Evolutionary conservation across 2,797 vertebrate species (phyloP), one percentile per base, ranked within the genome.

Genomic region (Pipistrellus pipistrellus): DNA sequence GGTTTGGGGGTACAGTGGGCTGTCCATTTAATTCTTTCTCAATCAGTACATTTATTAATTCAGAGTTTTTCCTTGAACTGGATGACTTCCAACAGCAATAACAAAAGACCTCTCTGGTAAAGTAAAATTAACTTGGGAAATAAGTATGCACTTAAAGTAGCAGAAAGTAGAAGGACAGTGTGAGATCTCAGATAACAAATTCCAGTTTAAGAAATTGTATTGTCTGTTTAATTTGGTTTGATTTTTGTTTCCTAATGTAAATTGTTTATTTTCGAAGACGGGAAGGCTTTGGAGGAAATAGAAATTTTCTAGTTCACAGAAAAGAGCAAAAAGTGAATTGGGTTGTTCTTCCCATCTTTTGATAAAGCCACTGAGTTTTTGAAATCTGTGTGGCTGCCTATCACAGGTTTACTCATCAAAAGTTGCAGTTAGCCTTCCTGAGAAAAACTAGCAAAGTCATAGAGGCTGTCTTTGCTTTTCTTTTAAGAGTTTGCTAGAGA

Each of bases 21-120:
- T 94, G 6, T 91, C 85, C 68, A 15, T 86, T 87, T 94, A 53
- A 68, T 88, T 73, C 66, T 38, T 95, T 82, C 32, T 90, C 69
- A 88, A 18, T 85, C 75, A 66, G 35, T 46, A 41, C 14, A 20
- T 69, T 30, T 64, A 85, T 51, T 51, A 71, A 94, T 55, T 80
- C 57, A 59, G 38, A 76, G 20, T 44, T 57, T 94, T 72, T 82
- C 44, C 71, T 86, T 75, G 69, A 91, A n/a, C 66, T 94, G 44
- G 11, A 69, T 94, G 57, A 55, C 64, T 94, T 66, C 48, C 30
- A 87, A 18, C 14, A 75, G 27, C 41, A 25, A 76, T 44, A 89
- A 62, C 20, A 57, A 62, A 88, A 93, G 89, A 48, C 5, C 17
- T 35, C 62, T 46, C 59, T 85, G 72, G 23, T 82, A 90, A 92